Evolutionary conservation across 2,797 vertebrate species (phyloP).

Genomic region (Sebastiscus tertius): DNA sequence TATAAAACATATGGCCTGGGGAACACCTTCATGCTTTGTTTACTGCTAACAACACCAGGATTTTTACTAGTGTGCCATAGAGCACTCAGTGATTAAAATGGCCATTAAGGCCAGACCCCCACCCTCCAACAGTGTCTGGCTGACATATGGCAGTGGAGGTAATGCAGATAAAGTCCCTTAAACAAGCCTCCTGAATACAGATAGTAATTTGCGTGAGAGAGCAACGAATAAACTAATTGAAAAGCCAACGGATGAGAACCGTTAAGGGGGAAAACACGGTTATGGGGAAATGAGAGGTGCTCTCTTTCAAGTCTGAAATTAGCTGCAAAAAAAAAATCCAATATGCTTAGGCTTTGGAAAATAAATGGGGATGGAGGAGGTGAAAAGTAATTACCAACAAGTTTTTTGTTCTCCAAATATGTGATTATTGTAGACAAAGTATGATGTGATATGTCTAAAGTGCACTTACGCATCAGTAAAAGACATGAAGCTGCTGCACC

Average conservation of each 20-base stretch:
- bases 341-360: neutral
- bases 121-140: constrained; percentile 53
- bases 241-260: constrained; percentile 40
- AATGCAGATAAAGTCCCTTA: constrained; percentile 67
- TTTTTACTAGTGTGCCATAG: constrained; percentile 37
- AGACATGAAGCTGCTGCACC: neutral
- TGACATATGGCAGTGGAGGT: constrained; percentile 72
- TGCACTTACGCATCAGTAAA: neutral
- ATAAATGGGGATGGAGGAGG: neutral
- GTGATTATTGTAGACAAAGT: neutral
- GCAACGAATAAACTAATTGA: constrained; percentile 52
- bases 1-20: constrained; percentile 33
- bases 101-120: constrained; percentile 56
- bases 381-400: neutral
- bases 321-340: neutral
- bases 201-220: constrained; percentile 57
- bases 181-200: constrained; percentile 55
- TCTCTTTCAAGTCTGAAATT: constrained; percentile 2
- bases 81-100: constrained; percentile 65
- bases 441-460: neutral
- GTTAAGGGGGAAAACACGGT: constrained; percentile 6
- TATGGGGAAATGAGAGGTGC: neutral
- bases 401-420: neutral
- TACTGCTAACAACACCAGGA: constrained; percentile 41
- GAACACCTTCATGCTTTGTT: constrained; percentile 59